These are phyloP conservation scores for Cheirogaleus medius DNA, from an alignment of 2,113 vertebrate genomes.

Conservation along the genomic window DNA sequence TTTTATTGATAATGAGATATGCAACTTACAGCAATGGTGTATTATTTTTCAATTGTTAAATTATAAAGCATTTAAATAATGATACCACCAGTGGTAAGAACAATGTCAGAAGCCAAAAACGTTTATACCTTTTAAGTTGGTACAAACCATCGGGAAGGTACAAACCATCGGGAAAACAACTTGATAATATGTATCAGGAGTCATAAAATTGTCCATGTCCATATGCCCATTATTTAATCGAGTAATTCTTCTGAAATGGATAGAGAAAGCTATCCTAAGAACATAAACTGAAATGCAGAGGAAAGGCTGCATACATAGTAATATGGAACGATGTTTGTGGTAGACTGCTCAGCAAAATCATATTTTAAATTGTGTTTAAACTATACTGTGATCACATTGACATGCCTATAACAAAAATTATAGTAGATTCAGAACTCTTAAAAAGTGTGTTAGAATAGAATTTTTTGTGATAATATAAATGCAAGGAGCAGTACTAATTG, in stretches of 20 bases:
- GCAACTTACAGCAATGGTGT: background rate
- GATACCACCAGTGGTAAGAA: background rate
- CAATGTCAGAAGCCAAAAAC: background rate
- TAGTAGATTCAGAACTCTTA: background rate
- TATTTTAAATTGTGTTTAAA: background rate
- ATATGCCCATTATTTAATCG: background rate
- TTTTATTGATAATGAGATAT: background rate
- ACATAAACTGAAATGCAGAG: background rate
- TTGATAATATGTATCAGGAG: background rate
- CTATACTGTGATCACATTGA: background rate
- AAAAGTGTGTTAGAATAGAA: background rate
- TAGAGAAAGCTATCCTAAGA: background rate
- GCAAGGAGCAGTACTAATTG: background rate
- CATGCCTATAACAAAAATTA: background rate
- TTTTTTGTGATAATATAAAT: background rate
- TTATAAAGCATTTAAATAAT: slow-evolving; percentile 1
- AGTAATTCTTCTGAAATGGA: background rate
- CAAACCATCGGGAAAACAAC: background rate
- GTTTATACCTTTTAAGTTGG: background rate
- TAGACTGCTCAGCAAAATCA: background rate
- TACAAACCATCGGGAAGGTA: background rate
- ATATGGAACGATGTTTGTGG: background rate
- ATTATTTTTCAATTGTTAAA: background rate
- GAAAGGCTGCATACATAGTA: background rate
- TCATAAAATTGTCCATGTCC: background rate